A percentile compares a stretch with the other conserved stretches of the same genome.
phyloP scores from a whole-genome alignment of 2,797 vertebrate species.

The Rhinophrynus dorsalis region DNA sequence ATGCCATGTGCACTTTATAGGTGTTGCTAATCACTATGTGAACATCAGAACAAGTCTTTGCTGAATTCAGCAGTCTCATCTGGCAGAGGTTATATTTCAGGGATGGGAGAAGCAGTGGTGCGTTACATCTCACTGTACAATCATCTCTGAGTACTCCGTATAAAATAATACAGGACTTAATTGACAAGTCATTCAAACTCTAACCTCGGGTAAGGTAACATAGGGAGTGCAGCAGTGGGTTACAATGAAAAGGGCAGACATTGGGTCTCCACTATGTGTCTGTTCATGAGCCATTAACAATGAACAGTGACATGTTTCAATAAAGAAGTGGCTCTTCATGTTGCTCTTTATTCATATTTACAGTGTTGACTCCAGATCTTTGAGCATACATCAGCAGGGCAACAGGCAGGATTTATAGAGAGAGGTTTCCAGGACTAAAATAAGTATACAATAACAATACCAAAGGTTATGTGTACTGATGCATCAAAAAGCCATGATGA shows the following conservation, averaged over 20 bases:
- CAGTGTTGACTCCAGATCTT: too few relatives aligned
- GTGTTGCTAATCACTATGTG: slow-evolving; percentile 31
- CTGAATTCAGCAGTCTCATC: slow-evolving; percentile 44
- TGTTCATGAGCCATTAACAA: background rate
- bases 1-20: slow-evolving; percentile 36
- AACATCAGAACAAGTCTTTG: slow-evolving; percentile 32
- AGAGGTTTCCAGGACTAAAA: too few relatives aligned
- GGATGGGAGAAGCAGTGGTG: slow-evolving; percentile 30
- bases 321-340: too few relatives aligned
- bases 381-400: too few relatives aligned
- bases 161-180: slow-evolving; percentile 27
- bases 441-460: too few relatives aligned
- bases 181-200: background rate
- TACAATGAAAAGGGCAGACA: background rate
- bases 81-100: slow-evolving; percentile 44
- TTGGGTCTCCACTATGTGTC: background rate
- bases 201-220: slow-evolving; percentile 7
- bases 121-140: slow-evolving; percentile 22
- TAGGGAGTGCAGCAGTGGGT: too few relatives aligned
- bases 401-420: too few relatives aligned
- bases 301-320: background rate
- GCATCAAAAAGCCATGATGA: too few relatives aligned
- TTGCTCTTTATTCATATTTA: too few relatives aligned
- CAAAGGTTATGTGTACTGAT: too few relatives aligned
- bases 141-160: background rate